Percentiles rank a stretch among this genome's conserved stretches.
phyloP scores from a whole-genome alignment of 2,113 vertebrate species.

The Grantiella picta region DNA sequence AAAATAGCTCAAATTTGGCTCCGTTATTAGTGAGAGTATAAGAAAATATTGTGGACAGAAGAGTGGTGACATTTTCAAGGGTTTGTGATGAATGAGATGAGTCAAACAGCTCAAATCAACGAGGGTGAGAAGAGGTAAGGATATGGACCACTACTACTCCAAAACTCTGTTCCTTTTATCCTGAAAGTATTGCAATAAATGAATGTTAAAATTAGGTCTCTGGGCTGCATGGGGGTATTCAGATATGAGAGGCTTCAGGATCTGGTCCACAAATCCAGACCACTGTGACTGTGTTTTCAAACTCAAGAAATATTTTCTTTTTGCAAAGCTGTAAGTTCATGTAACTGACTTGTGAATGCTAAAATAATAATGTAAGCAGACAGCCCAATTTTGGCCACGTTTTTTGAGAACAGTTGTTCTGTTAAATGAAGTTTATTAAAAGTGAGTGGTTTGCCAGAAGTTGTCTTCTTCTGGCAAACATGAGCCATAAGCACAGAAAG shows the following conservation, averaged over 20 bases:
- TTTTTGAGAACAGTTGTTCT: constrained; percentile 25
- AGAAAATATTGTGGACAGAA: neutral
- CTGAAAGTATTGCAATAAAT: neutral
- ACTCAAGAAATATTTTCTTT: neutral
- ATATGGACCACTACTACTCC: neutral
- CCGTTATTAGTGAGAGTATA: neutral
- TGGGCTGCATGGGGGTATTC: neutral
- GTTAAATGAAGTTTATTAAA: constrained; percentile 41
- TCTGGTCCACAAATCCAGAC: neutral
- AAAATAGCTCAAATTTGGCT: neutral
- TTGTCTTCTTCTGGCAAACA: constrained; percentile 33
- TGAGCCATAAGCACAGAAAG: neutral
- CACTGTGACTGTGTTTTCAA: neutral
- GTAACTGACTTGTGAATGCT: neutral
- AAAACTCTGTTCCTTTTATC: neutral
- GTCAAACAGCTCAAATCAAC: neutral
- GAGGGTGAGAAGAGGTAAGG: neutral
- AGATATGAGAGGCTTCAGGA: neutral
- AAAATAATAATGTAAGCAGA: constrained; percentile 20
- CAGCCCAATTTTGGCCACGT: neutral
- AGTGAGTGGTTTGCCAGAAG: constrained; percentile 43
- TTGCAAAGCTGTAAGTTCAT: neutral
- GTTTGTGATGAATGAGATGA: neutral
- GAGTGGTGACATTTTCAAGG: neutral
- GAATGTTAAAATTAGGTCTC: neutral